A percentile compares a stretch with the other conserved stretches of the same genome.
These are phyloP conservation scores for Tribolium freemani DNA, from an alignment of 2,888 invertebrate species.

Conservation along the genomic window DNA sequence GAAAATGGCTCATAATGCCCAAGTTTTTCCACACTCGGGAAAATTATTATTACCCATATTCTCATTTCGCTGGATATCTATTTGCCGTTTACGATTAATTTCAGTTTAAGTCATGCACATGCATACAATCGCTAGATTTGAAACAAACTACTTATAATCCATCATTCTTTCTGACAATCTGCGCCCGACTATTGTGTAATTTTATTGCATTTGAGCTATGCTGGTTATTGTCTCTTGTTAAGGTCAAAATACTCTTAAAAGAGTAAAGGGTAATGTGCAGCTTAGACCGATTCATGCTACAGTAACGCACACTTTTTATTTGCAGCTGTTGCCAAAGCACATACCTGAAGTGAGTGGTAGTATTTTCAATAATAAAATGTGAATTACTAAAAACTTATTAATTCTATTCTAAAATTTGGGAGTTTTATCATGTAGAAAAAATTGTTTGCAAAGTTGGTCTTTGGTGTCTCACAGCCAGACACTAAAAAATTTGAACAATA, in stretches of 20 bases:
- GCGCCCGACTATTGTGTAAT: constrained; percentile 4
- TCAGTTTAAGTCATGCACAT: too few species aligned
- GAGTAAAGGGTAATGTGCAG: constrained; percentile 3
- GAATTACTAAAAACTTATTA: too few species aligned
- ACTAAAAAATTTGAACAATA: too few species aligned
- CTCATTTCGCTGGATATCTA: neutral
- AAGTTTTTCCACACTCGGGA: neutral
- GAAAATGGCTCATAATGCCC: neutral
- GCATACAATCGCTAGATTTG: neutral
- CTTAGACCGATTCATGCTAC: constrained; percentile 24
- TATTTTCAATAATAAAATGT: too few species aligned
- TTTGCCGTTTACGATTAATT: too few species aligned
- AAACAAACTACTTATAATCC: neutral
- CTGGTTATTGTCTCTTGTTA: constrained; percentile 20
- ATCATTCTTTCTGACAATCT: constrained; percentile 10
- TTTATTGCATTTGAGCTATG: constrained; percentile 10
- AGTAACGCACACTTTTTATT: constrained; percentile 46
- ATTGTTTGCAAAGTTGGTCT: too few species aligned
- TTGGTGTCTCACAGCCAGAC: too few species aligned
- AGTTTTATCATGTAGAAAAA: too few species aligned
- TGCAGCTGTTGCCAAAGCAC: constrained; percentile 38
- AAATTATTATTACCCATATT: neutral
- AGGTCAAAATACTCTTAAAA: constrained; percentile 9
- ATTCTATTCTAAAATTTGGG: too few species aligned
- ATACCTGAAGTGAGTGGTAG: neutral